Base-by-base conservation (phyloP, 1,140 invertebrate genomes). In the Trichogramma pretiosum region DNA sequence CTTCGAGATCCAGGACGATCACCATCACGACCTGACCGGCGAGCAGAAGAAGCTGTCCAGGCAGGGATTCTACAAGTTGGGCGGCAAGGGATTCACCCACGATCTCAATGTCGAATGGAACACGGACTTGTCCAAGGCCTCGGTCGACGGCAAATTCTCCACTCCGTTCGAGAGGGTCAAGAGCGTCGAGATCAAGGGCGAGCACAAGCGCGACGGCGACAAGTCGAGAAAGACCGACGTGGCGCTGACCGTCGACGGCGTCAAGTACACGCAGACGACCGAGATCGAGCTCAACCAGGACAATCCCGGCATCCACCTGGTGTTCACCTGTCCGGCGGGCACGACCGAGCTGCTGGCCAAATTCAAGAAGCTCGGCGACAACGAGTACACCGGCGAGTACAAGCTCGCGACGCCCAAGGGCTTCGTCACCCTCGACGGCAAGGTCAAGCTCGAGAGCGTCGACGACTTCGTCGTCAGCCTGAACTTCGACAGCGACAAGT, bases 391-490 rank as follows among this genome's bases (percentile, higher is more conserved):
- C 45, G 60, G 76, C n/a, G 62, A 65, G 30, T 65, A 53, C 48
- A 61, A 60, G 34, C 33, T 70, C 2, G 53, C 59, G 8, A 65
- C 64, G 35, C 65, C 68, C 0, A 56, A 65, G 45, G 65, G 64
- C 37, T 70, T 71, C 36, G 57, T 68, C 3, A 54, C 48, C 39
- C 57, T 70, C 2, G 72, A 72, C 28, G 52, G 69, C 3, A 80
- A 83, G 43, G 70, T 72, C 0, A 77, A 77, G 17, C 60, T 82
- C 0, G 68, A 72, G 8, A 76, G 68, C 33, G 64, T 83, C n/a
- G 82, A 88, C 34, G 74, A 84, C 48, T 79, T 84, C 37, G 63
- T 71, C 26, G 60, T 87, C 14, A 77, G 77, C 48, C 55, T 75
- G 1, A 70, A 78, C 39, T 73, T 79, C n/a, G 79, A 86, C 58